These are phyloP conservation scores for Benthosema pterotum DNA, from an alignment of 2,797 vertebrate genomes.

Conservation along the genomic window DNA sequence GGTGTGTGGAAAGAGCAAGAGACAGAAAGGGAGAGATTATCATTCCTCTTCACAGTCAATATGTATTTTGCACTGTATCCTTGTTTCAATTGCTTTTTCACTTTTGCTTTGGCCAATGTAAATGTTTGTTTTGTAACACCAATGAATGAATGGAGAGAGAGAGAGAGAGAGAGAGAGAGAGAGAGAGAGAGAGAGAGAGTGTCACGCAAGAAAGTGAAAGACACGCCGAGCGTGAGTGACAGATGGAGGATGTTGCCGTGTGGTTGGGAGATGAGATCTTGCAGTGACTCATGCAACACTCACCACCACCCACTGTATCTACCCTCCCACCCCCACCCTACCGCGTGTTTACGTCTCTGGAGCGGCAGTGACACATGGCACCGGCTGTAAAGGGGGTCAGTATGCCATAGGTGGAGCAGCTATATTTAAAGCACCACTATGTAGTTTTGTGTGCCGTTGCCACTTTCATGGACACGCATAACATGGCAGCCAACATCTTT, in stretches of 20 bases:
- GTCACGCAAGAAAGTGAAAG: conserved; percentile 19
- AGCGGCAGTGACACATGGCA: conserved; percentile 28
- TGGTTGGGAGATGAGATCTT: conserved; percentile 59
- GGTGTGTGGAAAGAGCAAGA: background rate
- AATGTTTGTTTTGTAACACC: no score
- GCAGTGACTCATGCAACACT: conserved; percentile 54
- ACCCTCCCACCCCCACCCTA: conserved; percentile 25
- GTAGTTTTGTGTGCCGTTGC: no score
- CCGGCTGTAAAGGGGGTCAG: conserved; percentile 16
- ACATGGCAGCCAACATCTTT: no score
- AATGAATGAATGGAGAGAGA: conserved; percentile 4
- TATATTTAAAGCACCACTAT: conserved; percentile 9
- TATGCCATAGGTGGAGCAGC: background rate
- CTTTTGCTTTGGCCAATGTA: no score
- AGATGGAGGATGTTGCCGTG: conserved; percentile 43
- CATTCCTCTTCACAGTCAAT: no score
- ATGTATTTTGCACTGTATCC: no score
- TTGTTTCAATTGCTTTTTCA: no score
- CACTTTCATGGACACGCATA: no score
- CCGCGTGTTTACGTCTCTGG: conserved; percentile 13
- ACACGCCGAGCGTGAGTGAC: conserved; percentile 1
- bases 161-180: background rate
- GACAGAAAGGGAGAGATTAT: background rate
- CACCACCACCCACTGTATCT: conserved; percentile 32
- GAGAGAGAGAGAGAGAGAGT: conserved; percentile 38